Conservation (phyloP, 2,888 invertebrate species). For the Morpho helenor region DNA sequence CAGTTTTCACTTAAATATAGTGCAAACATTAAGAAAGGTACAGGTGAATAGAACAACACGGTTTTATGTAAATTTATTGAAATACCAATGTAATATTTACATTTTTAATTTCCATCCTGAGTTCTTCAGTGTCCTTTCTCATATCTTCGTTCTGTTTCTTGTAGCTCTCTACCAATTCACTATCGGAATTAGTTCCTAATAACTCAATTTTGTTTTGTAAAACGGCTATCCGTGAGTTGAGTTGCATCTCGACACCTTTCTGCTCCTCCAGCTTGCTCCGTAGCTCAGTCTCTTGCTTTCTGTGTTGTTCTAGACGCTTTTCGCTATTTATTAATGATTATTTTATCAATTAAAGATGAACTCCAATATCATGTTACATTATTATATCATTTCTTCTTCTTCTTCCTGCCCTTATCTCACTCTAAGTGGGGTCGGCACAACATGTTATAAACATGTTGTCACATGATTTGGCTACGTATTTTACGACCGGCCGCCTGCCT, state of each 20-base stretch:
- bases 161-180: slow-evolving; percentile 52
- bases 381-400: too few species aligned
- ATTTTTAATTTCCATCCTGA: slow-evolving; percentile 56
- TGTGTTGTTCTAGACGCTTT: slow-evolving; percentile 60
- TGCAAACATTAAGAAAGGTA: too few species aligned
- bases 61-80: too few species aligned
- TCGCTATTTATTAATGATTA: slow-evolving; percentile 40
- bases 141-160: slow-evolving; percentile 57
- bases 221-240: slow-evolving; percentile 58
- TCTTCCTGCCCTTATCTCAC: too few species aligned
- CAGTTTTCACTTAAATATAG: too few species aligned
- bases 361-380: too few species aligned
- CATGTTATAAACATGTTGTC: too few species aligned
- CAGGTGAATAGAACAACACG: too few species aligned
- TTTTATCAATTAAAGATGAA: too few species aligned
- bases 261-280: slow-evolving; percentile 59
- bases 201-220: slow-evolving; percentile 60
- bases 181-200: slow-evolving; percentile 48
- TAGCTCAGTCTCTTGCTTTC: slow-evolving; percentile 61
- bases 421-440: too few species aligned
- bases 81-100: slow-evolving; percentile 35
- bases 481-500: too few species aligned
- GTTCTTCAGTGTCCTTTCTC: slow-evolving; percentile 49
- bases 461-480: too few species aligned
- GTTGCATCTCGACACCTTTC: slow-evolving; percentile 61